Evolutionary conservation across 30 jellyfish, hydroid and myxozoan genomes (phyloP).

Genomic region (Mastigias papua): DNA sequence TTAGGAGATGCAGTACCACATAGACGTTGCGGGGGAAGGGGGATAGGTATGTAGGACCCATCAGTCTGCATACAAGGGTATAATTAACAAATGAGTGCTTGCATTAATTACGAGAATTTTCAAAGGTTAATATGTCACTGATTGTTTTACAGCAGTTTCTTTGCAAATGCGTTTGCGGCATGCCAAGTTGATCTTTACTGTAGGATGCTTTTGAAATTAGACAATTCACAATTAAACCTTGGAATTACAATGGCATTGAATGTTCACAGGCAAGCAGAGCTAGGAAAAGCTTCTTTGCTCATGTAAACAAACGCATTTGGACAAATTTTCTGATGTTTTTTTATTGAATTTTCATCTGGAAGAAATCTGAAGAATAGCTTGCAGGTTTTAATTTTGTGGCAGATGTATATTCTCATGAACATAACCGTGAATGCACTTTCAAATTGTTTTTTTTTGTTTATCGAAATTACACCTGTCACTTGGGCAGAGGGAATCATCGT

Average conservation of each 20-base stretch:
- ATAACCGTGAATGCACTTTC: not conserved
- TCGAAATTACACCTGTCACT: not conserved
- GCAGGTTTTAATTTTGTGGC: conserved; percentile 8
- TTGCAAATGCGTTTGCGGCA: not conserved
- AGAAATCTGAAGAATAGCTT: not conserved
- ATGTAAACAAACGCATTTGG: not conserved
- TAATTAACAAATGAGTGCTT: not conserved
- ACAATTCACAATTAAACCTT: not conserved
- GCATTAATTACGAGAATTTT: not conserved
- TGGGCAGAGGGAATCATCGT: not conserved
- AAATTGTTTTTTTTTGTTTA: not conserved
- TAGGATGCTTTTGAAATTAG: not conserved
- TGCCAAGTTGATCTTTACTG: not conserved
- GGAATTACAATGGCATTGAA: not conserved
- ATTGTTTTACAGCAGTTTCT: not conserved
- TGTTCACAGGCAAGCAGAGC: not conserved
- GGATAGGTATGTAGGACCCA: no score
- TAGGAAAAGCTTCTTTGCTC: not conserved
- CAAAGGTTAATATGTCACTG: not conserved
- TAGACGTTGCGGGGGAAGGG: no score
- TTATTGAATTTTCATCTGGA: not conserved
- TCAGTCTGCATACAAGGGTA: not conserved
- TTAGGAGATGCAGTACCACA: no score
- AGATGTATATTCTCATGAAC: not conserved
- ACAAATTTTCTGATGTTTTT: not conserved